A percentile compares a stretch with the other conserved stretches of the same genome.
Evolutionary conservation across 35 echinoderm and acorn worm genomes (phyloP).

Genomic region (Anneissia japonica): DNA sequence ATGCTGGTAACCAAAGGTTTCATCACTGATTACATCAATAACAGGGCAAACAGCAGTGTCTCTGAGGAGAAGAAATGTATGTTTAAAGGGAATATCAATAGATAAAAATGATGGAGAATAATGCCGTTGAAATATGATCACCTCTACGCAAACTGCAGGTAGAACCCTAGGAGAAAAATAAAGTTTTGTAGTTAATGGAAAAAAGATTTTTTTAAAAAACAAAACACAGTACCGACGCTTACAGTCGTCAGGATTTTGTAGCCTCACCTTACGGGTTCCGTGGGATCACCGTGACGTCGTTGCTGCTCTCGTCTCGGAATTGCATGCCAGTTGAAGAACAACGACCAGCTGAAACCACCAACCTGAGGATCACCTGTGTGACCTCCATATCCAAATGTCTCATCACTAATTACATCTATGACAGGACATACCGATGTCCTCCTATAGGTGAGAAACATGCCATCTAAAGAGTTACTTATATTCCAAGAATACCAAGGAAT

Average conservation of each 20-base stretch:
- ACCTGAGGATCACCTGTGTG: constrained; percentile 94
- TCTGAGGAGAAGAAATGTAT: constrained; percentile 25
- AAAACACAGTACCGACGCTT: too few relatives aligned
- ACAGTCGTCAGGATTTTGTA: neutral
- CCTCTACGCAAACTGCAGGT: neutral
- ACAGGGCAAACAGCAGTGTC: constrained; percentile 66
- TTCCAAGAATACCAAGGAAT: too few relatives aligned
- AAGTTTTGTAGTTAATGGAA: neutral
- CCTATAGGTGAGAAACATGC: constrained; percentile 25
- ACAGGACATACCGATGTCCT: constrained; percentile 69
- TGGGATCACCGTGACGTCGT: constrained; percentile 78
- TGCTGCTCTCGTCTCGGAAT: constrained; percentile 75
- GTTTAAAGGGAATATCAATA: neutral
- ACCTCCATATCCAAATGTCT: constrained; percentile 77
- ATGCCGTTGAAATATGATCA: neutral
- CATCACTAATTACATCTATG: constrained; percentile 94
- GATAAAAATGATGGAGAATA: neutral
- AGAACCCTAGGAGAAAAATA: neutral
- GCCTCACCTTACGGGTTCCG: constrained; percentile 72
- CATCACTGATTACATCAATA: constrained; percentile 95
- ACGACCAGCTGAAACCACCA: constrained; percentile 95
- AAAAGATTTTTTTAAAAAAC: neutral
- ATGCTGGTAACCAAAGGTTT: constrained; percentile 89
- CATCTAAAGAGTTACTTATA: too few relatives aligned
- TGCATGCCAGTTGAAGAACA: constrained; percentile 98